Evolutionary conservation across 1,140 invertebrate species (phyloP), one percentile per base, ranked within the genome.

Genomic region (Vanessa atalanta): DNA sequence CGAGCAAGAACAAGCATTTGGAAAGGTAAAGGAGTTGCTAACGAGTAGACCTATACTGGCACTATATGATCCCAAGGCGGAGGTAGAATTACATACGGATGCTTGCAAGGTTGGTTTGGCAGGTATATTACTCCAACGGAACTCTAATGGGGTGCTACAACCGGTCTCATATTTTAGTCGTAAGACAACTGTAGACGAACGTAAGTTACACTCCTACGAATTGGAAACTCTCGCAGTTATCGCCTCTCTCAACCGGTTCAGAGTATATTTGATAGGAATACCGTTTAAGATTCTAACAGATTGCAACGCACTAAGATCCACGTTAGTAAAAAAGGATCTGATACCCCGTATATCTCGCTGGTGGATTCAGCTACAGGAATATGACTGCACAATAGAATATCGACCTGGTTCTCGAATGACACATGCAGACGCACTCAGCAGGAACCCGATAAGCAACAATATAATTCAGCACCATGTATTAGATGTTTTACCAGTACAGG

Each of bases 221-320:
- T 37, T 67, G 12, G 50, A 55, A 53, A 67, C 65, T 14, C 48
- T 67, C 8, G 65, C 65, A 8, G 31, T 67, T 51, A 16, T 67
- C 2, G 20, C 48, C 6, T 67, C 65, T 26, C 15, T 67, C 14
- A 67, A 67, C 15, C 12, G 31, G 0, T 67, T 67, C 26, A 53
- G 26, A 13, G 50, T 67, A 4, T 67, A 78, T 51, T 31, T 75
- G 9, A 26, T 75, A 47, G 73, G 77, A 37, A 72, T 72, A 47
- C 13, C 65, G 5, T 78, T 78, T 66, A 78, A 69, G 51, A 70
- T 78, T 53, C 9, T 70, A 11, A 75, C 76, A 1, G 76, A 78
- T 9, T 75, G 70, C 53, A 75, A 72, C 15, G 68, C 77, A 14
- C 15, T 75, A 0, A 26, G 73, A 4, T 47, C 76, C 16, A 77